Conservation (phyloP, 1,140 invertebrate species). For the Colletes latitarsis region DNA sequence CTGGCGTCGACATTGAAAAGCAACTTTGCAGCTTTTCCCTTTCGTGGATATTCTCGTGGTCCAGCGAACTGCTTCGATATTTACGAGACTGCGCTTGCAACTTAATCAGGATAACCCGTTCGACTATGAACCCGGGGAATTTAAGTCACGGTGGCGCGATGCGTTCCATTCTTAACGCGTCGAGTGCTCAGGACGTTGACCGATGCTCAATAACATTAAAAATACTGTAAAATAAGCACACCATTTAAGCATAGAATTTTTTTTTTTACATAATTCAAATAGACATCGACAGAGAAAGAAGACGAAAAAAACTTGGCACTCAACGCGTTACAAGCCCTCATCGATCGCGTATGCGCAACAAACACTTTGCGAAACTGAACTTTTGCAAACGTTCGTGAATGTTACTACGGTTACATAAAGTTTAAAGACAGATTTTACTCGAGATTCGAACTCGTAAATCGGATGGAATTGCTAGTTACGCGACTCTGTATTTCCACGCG, state of each 20-base stretch:
- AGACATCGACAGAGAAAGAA: too few relatives aligned
- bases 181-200: too few relatives aligned
- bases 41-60: slow-evolving; percentile 74
- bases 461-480: background rate
- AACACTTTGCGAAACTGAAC: background rate
- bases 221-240: too few relatives aligned
- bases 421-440: background rate
- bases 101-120: slow-evolving; percentile 71
- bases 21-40: slow-evolving; percentile 69
- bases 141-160: background rate
- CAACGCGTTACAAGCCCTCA: slow-evolving; percentile 45
- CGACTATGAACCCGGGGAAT: slow-evolving; percentile 67
- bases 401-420: background rate
- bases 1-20: slow-evolving; percentile 58
- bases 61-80: slow-evolving; percentile 74
- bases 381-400: too few relatives aligned
- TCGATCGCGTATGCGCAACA: slow-evolving; percentile 31
- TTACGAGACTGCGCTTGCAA: slow-evolving; percentile 75
- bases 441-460: background rate
- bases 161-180: too few relatives aligned
- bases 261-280: too few relatives aligned
- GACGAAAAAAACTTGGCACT: too few relatives aligned
- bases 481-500: background rate
- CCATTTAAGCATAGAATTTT: too few relatives aligned
- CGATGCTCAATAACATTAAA: too few relatives aligned